Evolutionary conservation across 1,140 invertebrate genomes (phyloP).

Genomic region (Diplogasteroides magnus): DNA sequence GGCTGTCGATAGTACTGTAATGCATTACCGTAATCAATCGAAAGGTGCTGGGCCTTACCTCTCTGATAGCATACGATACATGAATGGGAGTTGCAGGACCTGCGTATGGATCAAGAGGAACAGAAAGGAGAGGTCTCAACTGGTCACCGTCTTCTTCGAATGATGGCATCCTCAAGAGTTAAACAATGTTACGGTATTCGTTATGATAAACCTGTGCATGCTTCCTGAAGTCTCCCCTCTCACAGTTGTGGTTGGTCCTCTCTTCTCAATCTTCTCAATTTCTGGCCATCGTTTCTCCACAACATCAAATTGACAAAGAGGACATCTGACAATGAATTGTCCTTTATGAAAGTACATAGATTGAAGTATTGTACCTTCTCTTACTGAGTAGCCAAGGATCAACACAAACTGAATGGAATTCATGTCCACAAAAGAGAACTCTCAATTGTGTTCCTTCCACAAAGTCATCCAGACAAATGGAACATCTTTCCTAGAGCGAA

Average conservation of each 20-base stretch:
- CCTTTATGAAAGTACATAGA: too few species aligned
- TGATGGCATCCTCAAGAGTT: not conserved
- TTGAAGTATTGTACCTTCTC: too few species aligned
- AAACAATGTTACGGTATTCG: not conserved
- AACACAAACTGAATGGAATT: conserved; percentile 38
- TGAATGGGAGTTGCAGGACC: not conserved
- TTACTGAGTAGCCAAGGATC: conserved; percentile 38
- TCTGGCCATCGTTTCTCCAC: conserved; percentile 30
- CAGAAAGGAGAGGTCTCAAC: not conserved
- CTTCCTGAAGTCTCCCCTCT: too few species aligned
- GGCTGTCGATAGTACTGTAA: too few species aligned
- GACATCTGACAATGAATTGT: conserved; percentile 45
- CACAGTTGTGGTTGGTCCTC: not conserved
- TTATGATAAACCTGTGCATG: not conserved
- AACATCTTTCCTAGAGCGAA: conserved; percentile 25
- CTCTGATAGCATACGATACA: not conserved
- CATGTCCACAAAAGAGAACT: conserved; percentile 42
- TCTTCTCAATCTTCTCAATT: conserved; percentile 7
- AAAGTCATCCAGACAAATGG: conserved; percentile 32
- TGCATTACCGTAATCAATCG: not conserved
- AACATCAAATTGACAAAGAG: conserved; percentile 50
- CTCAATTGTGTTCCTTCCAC: conserved; percentile 40
- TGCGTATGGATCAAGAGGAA: not conserved
- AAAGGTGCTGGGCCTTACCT: not conserved
- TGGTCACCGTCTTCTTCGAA: not conserved